phyloP scores from a whole-genome alignment of 2,888 invertebrate species.

The Spodoptera exigua region DNA sequence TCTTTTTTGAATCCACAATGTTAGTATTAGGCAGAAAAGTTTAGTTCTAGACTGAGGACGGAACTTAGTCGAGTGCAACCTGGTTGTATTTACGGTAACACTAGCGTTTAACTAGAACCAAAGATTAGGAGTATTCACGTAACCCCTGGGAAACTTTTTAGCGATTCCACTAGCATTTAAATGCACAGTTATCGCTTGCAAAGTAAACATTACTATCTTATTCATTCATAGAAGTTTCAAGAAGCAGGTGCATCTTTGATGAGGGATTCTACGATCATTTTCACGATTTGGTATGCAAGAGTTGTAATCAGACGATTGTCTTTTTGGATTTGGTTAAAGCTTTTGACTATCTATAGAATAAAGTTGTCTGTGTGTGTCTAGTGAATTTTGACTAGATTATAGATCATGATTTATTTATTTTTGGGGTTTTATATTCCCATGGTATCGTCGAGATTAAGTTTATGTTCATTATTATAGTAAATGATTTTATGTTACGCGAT shows the following conservation, averaged over 20 bases:
- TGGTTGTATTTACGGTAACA: slow-evolving; percentile 68
- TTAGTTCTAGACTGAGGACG: slow-evolving; percentile 75
- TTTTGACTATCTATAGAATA: too few relatives aligned
- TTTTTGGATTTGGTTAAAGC: too few relatives aligned
- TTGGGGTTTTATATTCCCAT: too few relatives aligned
- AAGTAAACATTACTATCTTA: slow-evolving; percentile 65
- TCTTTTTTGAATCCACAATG: slow-evolving; percentile 87
- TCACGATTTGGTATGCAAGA: slow-evolving; percentile 32
- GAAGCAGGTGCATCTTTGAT: slow-evolving; percentile 48
- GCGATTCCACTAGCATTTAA: slow-evolving; percentile 72
- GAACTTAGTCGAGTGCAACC: slow-evolving; percentile 71
- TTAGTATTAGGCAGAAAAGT: slow-evolving; percentile 81
- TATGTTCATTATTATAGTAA: too few relatives aligned
- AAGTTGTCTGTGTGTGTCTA: too few relatives aligned
- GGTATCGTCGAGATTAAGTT: too few relatives aligned
- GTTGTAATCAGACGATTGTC: slow-evolving; percentile 1
- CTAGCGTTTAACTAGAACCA: slow-evolving; percentile 70
- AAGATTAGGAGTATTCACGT: slow-evolving; percentile 84
- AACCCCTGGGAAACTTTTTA: slow-evolving; percentile 82
- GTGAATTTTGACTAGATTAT: too few relatives aligned
- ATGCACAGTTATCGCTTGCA: slow-evolving; percentile 70
- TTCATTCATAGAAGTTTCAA: slow-evolving; percentile 67
- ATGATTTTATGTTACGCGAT: too few relatives aligned
- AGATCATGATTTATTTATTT: too few relatives aligned
- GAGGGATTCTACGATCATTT: slow-evolving; percentile 40